These are phyloP conservation scores for Spinus pinus DNA, from an alignment of 2,797 vertebrate genomes.

Conservation along the genomic window DNA sequence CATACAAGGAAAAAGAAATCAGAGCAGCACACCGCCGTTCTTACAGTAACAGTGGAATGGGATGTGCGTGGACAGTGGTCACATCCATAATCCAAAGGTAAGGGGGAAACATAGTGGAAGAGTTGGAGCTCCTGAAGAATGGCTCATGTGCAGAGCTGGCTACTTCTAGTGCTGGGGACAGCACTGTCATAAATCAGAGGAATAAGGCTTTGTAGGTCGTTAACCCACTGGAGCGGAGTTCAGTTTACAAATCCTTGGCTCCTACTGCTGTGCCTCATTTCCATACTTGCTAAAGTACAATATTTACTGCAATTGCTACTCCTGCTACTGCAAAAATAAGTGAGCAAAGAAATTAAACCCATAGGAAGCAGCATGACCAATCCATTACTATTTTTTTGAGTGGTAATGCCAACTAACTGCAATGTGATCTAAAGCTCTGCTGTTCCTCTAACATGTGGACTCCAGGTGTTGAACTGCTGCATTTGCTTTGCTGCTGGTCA, in stretches of 20 bases:
- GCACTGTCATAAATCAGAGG: background rate
- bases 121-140: background rate
- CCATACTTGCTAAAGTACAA: background rate
- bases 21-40: fast-evolving
- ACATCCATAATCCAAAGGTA: background rate
- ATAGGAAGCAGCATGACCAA: background rate
- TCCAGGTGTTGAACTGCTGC: background rate
- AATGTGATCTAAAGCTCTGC: background rate
- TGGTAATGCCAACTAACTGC: background rate
- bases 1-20: background rate
- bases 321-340: background rate
- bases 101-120: background rate
- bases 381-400: background rate
- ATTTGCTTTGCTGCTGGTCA: fast-evolving
- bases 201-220: background rate
- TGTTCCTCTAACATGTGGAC: background rate
- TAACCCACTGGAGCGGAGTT: background rate
- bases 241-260: background rate
- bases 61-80: background rate
- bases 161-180: background rate
- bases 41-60: background rate
- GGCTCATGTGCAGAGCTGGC: background rate
- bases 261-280: background rate
- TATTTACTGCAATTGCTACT: background rate
- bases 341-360: background rate